Evolutionary conservation across 1,140 invertebrate genomes (phyloP).

Genomic region (Delia radicum): DNA sequence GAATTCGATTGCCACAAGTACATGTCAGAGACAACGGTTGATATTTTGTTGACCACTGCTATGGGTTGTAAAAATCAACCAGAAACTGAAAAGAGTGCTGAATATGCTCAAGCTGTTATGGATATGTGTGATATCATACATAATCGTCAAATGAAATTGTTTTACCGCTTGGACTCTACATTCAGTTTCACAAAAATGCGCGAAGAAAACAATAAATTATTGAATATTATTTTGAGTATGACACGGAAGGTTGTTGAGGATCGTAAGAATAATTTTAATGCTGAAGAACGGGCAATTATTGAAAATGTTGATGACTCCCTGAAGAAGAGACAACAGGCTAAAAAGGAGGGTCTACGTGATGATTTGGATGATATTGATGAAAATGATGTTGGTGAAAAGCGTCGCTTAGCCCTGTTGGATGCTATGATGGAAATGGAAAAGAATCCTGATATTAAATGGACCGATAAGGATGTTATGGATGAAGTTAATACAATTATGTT

Average conservation of each 20-base stretch:
- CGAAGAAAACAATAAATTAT: conserved; percentile 62
- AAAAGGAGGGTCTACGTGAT: conserved; percentile 59
- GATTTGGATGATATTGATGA: conserved; percentile 70
- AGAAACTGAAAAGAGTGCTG: conserved; percentile 65
- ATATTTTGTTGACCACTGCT: conserved; percentile 80
- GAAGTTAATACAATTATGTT: conserved; percentile 78
- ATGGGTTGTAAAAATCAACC: conserved; percentile 69
- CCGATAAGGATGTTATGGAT: conserved; percentile 75
- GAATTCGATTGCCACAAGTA: conserved; percentile 82
- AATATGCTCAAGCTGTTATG: conserved; percentile 74
- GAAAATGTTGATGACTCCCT: not conserved
- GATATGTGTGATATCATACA: conserved; percentile 75
- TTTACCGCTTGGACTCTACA: conserved; percentile 61
- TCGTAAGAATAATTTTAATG: conserved; percentile 26
- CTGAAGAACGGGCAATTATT: conserved; percentile 19
- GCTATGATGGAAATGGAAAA: conserved; percentile 69
- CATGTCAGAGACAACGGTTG: conserved; percentile 80
- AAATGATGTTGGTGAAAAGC: conserved; percentile 68
- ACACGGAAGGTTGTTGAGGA: not conserved
- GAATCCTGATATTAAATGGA: conserved; percentile 58
- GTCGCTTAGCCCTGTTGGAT: conserved; percentile 80
- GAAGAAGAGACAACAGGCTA: not conserved
- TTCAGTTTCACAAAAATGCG: conserved; percentile 64
- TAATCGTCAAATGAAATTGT: conserved; percentile 65
- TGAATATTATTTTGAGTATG: conserved; percentile 62